Evolutionary conservation across 2,113 vertebrate genomes (phyloP), one percentile per base, ranked within the genome.

Genomic region (Brachyhypopomus occidentalis): DNA sequence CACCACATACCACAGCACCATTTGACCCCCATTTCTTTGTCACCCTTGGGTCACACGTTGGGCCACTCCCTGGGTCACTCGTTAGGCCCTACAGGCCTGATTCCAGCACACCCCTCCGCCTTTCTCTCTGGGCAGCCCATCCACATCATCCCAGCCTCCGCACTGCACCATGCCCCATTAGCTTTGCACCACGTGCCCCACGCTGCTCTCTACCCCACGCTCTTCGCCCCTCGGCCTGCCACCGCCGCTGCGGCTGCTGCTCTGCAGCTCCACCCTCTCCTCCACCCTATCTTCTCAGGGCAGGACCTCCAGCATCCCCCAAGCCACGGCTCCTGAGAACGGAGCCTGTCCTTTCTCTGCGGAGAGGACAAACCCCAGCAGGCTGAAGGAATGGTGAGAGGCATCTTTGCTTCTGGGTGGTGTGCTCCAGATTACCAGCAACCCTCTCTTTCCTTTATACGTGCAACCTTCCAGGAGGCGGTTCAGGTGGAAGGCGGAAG

Each of bases 221-320:
- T 99, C 0, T 95, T 99, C 20, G 93, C 96, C 0, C 97, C 95
- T 0, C 91, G 97, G 11, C 95, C 94, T 0, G 90, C 89, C 0
- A 93, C 95, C 0, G 94, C 94, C 0, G 95, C 97, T 0, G 97
- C 97, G 0, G 96, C 97, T 0, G 96, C 97, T 1, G 98, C 97
- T 3, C 92, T 98, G 22, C 98, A 99, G 83, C 95, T 99, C 19
- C 98, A 99, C 89, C 98, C 97, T 1, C 89, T 99, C 12, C 94
- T 99, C 74, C 97, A 99, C 91, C 98, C 98, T 78, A 98, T 98
- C 84, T 99, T 99, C 95, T 98, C 97, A 94, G 97, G 97, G 83
- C 98, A 99, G 91, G 98, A 99, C 93, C 96, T 99, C 87, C 98
- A 99, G 89, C 98, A 99, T 70, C 98, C 96, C 0, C 97, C 97